Evolutionary conservation across 2,797 vertebrate genomes (phyloP).

Genomic region (Premnoplex brunnescens): DNA sequence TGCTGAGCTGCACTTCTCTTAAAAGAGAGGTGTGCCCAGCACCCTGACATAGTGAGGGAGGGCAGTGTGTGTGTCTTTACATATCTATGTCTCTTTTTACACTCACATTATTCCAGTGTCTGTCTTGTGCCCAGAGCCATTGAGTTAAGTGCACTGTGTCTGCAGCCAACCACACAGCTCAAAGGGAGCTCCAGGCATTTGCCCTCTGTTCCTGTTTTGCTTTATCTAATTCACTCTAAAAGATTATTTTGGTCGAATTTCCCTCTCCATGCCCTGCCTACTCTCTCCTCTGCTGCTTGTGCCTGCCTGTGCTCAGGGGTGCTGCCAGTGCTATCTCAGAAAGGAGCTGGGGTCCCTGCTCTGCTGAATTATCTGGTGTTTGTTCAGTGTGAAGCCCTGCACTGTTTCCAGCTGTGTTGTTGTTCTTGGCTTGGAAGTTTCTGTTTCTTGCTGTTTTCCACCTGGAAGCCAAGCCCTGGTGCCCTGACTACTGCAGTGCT

Average conservation of each 20-base stretch:
- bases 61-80: background rate
- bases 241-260: background rate
- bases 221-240: background rate
- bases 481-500: rapidly evolving
- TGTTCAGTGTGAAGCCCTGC: constrained; percentile 1
- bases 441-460: background rate
- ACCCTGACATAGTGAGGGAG: background rate
- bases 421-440: constrained; percentile 33
- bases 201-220: background rate
- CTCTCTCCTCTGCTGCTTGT: background rate
- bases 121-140: background rate
- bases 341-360: background rate
- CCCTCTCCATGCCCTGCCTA: background rate
- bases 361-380: background rate
- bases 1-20: background rate
- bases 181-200: background rate
- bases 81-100: rapidly evolving
- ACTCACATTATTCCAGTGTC: rapidly evolving
- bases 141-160: background rate
- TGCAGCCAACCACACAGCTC: background rate
- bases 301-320: background rate
- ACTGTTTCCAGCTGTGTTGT: background rate
- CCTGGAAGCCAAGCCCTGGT: background rate
- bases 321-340: background rate
- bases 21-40: background rate